A percentile compares a stretch with the other conserved stretches of the same genome.
These are phyloP conservation scores for Chrysopa pallens DNA, from an alignment of 1,140 invertebrate species.

Conservation along the genomic window DNA sequence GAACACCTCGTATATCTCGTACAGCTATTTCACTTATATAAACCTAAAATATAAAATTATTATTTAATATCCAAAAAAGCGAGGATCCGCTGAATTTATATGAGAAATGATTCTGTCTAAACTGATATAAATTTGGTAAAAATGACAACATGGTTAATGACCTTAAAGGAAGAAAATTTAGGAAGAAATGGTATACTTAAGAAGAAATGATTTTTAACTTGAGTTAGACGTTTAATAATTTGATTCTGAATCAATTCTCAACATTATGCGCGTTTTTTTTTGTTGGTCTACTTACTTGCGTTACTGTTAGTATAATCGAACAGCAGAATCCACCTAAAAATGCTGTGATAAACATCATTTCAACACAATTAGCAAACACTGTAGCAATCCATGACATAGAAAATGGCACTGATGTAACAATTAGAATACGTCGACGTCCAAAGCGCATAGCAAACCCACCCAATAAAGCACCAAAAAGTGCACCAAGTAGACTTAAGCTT, in stretches of 20 bases:
- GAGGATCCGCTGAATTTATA: no score
- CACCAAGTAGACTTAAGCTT: conserved; percentile 57
- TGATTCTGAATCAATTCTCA: no score
- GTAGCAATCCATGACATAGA: conserved; percentile 59
- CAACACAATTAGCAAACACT: conserved; percentile 50
- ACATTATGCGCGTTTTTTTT: no score
- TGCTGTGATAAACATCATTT: conserved; percentile 58
- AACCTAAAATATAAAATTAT: conserved; percentile 31
- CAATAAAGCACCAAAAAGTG: conserved; percentile 56
- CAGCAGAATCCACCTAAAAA: conserved; percentile 64
- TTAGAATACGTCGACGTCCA: conserved; percentile 45
- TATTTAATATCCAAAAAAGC: background rate
- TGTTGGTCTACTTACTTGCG: conserved; percentile 33
- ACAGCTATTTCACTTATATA: conserved; percentile 84
- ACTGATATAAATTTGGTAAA: no score
- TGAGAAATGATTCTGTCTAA: no score
- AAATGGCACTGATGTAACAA: conserved; percentile 50
- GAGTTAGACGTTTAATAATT: no score
- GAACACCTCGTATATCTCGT: conserved; percentile 62
- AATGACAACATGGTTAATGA: no score
- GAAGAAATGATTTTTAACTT: no score
- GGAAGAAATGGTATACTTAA: no score
- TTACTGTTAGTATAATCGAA: conserved; percentile 58
- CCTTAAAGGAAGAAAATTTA: no score
- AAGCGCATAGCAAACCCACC: conserved; percentile 56